These are phyloP conservation scores for Stictocephala bisonia DNA, from an alignment of 2,888 invertebrate genomes.

Conservation along the genomic window DNA sequence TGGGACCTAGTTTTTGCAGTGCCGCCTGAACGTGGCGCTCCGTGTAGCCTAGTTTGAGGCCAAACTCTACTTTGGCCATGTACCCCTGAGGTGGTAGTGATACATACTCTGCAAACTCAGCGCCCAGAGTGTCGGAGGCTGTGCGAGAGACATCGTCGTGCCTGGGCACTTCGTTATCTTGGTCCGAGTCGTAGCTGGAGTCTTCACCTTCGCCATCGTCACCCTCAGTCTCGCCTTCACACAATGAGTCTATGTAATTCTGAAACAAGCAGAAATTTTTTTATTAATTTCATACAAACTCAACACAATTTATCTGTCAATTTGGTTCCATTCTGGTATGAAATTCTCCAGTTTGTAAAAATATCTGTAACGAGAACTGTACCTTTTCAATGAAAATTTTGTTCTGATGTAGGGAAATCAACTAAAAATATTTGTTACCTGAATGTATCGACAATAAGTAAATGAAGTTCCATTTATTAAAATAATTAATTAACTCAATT, in stretches of 20 bases:
- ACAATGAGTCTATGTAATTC: slow-evolving; percentile 80
- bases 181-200: slow-evolving; percentile 89
- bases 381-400: no score
- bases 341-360: no score
- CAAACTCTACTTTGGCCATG: slow-evolving; percentile 84
- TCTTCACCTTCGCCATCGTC: slow-evolving; percentile 72
- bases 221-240: slow-evolving; percentile 55
- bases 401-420: no score
- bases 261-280: slow-evolving; percentile 65
- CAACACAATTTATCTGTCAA: no score
- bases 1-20: slow-evolving; percentile 83
- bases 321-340: no score
- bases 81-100: slow-evolving; percentile 64
- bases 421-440: no score
- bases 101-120: slow-evolving; percentile 87
- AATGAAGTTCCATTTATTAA: no score
- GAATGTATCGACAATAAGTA: no score
- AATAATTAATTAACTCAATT: no score
- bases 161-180: slow-evolving; percentile 69
- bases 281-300: no score
- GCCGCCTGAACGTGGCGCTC: slow-evolving; percentile 87
- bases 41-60: slow-evolving; percentile 91
- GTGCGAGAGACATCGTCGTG: slow-evolving; percentile 86
- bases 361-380: no score
- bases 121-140: slow-evolving; percentile 84